These are phyloP conservation scores for Drosophila insularis DNA, from an alignment of 1,140 invertebrate genomes.

Conservation along the genomic window DNA sequence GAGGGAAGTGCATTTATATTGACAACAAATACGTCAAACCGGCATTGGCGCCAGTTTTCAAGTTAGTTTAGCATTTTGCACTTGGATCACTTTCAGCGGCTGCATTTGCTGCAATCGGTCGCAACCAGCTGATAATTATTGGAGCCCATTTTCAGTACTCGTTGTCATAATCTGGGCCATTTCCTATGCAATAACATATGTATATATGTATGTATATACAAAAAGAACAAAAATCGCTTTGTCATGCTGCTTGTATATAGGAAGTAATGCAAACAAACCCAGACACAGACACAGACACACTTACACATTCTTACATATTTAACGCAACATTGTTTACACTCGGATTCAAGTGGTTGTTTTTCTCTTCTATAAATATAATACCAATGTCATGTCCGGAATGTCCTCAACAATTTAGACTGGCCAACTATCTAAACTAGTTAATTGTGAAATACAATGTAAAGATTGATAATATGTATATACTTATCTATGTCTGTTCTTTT, in stretches of 20 bases:
- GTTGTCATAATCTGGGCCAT: constrained; percentile 52
- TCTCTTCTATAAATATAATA: background rate
- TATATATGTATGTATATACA: background rate
- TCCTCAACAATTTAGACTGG: background rate
- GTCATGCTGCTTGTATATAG: constrained; percentile 3
- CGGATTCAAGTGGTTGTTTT: constrained; percentile 7
- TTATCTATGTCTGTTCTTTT: too few species aligned
- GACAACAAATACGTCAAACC: too few species aligned
- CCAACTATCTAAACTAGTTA: background rate
- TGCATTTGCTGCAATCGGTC: too few species aligned
- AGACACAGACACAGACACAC: background rate
- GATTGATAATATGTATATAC: too few species aligned
- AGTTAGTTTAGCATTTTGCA: constrained; percentile 34
- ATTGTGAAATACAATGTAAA: constrained; percentile 1
- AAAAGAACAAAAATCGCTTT: background rate
- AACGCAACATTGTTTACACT: constrained; percentile 6
- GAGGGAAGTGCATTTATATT: background rate
- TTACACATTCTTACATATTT: background rate
- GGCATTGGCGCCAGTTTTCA: too few species aligned
- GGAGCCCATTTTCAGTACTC: constrained; percentile 20
- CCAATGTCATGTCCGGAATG: background rate
- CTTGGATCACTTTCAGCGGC: constrained; percentile 17
- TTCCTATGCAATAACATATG: constrained; percentile 25
- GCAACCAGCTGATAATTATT: constrained; percentile 56
- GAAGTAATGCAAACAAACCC: background rate